These are phyloP conservation scores for Gulo gulo DNA, from an alignment of 2,113 vertebrate genomes.

Conservation along the genomic window DNA sequence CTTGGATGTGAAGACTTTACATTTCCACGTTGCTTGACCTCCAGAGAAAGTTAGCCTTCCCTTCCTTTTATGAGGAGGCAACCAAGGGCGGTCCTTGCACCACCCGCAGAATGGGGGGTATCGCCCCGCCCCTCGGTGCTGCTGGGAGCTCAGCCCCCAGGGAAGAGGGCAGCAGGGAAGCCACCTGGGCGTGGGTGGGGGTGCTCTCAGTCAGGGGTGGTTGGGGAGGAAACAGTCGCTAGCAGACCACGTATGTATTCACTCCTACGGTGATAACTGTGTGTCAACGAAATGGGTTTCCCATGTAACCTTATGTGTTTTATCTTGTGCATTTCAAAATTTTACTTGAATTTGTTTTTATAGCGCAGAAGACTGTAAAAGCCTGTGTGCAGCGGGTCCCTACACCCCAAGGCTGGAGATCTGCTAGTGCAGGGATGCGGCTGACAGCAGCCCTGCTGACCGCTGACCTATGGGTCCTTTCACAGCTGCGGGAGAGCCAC, in stretches of 20 bases:
- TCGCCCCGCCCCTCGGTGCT: rapidly evolving
- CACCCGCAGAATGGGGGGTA: too few species aligned
- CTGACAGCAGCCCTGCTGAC: rapidly evolving
- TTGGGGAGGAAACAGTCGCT: background rate
- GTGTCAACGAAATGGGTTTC: background rate
- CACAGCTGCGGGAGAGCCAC: background rate
- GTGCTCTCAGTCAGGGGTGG: rapidly evolving
- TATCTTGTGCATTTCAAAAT: background rate
- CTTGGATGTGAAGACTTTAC: background rate
- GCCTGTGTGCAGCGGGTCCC: background rate
- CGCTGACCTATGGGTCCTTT: background rate
- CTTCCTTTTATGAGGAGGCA: background rate
- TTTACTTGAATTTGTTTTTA: background rate
- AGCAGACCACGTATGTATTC: background rate
- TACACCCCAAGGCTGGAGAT: background rate
- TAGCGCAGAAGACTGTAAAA: background rate
- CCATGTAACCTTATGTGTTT: background rate
- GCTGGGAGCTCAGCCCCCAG: background rate
- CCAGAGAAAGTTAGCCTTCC: rapidly evolving
- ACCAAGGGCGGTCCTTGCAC: too few species aligned
- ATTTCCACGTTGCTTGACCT: rapidly evolving
- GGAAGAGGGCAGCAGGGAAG: background rate
- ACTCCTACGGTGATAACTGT: background rate
- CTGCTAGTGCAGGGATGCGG: background rate
- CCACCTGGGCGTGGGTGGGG: background rate